These are phyloP conservation scores for Xestia ashworthii DNA, from an alignment of 2,888 invertebrate species.

Conservation along the genomic window DNA sequence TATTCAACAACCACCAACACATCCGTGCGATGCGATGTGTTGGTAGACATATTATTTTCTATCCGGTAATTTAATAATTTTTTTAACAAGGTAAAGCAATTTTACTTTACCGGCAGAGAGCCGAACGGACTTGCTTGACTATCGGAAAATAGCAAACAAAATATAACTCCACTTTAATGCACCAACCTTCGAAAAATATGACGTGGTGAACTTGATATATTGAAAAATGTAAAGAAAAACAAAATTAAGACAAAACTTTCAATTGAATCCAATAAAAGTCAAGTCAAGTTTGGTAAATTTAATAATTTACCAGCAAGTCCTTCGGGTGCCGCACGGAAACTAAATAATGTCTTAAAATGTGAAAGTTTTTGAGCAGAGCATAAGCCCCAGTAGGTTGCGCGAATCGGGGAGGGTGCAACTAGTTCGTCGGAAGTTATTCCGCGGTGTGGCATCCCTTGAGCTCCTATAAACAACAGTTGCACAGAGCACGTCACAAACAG, in stretches of 20 bases:
- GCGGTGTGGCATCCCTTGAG: conserved; percentile 70
- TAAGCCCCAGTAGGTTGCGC: conserved; percentile 73
- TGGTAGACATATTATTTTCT: conserved; percentile 26
- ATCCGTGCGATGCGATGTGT: not conserved
- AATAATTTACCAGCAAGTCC: conserved; percentile 79
- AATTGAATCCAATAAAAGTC: conserved; percentile 62
- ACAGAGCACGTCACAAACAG: conserved; percentile 61
- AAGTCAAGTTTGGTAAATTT: conserved; percentile 75
- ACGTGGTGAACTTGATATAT: not conserved
- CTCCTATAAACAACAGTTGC: conserved; percentile 65
- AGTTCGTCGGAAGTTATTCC: conserved; percentile 74
- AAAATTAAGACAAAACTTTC: conserved; percentile 43
- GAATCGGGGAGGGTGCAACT: conserved; percentile 63
- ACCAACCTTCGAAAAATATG: not conserved
- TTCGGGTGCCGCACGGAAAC: conserved; percentile 72
- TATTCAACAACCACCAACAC: no score
- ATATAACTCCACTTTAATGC: conserved; percentile 1
- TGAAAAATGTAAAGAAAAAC: conserved; percentile 21
- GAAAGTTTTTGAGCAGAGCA: conserved; percentile 79
- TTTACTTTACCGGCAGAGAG: conserved; percentile 11
- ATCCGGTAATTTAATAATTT: not conserved
- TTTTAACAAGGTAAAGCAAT: conserved; percentile 5
- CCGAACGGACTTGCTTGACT: not conserved
- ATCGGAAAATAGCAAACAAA: conserved; percentile 22
- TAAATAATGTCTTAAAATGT: conserved; percentile 85